Base-by-base conservation (phyloP, 2,113 vertebrate species). In the Girardinichthys multiradiatus region DNA sequence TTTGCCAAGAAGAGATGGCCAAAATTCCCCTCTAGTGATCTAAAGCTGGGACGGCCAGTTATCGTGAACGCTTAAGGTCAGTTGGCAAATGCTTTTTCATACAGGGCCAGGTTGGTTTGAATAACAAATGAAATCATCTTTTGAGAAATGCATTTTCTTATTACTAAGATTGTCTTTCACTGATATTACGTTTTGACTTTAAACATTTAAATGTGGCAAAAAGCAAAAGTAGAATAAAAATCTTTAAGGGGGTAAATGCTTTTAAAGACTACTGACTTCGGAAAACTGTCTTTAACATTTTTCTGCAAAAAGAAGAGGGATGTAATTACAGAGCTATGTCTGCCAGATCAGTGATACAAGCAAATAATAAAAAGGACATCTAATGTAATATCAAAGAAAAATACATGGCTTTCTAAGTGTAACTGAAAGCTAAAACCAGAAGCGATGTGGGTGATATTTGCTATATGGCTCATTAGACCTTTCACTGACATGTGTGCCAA, bases 331-430 rank as follows among this genome's bases (percentile, higher is more conserved):
- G 21, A 37, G 28, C 26, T 2, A 0, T 15, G 26, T 21, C 29
- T 60, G 54, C 30, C 13, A 67, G 39, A 61, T 79, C 68, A 51
- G 29, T 24, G 0, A 61, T 76, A 24, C 54, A 54, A 10, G 26
- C 17, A 62, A 57, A 24, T 70, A 15, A 80, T 78, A 21, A 74
- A 74, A 78, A 65, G 33, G 33, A 73, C 15, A 61, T 31, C 26
- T 69, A 74, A 82, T 31, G 24, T 69, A 74, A 82, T 51, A 48
- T 80, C n/a, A 63, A 74, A 66, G 74, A 29, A 57, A 39, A 72
- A 39, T 61, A 69, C 68, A 35, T 62, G 54, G 31, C 15, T 87
- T 68, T 67, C 12, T 35, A 69, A 54, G 45, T 79, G 69, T 17
- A 58, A 48, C n/a, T 72, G 35, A 74, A 59, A 21, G 68, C 30